Conservation (phyloP, 2,113 vertebrate genomes). For the Nesoenas mayeri region DNA sequence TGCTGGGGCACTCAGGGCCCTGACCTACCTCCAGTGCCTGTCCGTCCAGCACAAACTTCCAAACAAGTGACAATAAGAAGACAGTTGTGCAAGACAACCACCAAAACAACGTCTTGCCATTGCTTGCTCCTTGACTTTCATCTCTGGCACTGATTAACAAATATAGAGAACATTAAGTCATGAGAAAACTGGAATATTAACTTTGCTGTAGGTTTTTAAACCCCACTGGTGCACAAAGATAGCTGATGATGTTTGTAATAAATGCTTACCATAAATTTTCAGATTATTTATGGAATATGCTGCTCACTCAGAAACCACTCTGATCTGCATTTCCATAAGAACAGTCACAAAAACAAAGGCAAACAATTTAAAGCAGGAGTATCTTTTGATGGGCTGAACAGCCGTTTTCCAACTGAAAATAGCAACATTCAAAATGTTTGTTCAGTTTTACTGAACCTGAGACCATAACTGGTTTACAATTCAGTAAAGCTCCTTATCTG, state of each 20-base stretch:
- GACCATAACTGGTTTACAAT: background rate
- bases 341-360: background rate
- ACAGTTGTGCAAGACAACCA: background rate
- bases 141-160: background rate
- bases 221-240: background rate
- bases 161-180: background rate
- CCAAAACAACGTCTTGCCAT: background rate
- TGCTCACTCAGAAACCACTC: background rate
- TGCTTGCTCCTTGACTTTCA: background rate
- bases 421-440: background rate
- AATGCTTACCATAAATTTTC: background rate
- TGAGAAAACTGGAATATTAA: background rate
- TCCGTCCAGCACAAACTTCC: background rate
- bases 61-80: background rate
- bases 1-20: fast-evolving
- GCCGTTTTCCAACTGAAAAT: background rate
- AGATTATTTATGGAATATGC: background rate
- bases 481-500: background rate
- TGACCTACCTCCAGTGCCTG: background rate
- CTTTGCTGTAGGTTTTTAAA: background rate
- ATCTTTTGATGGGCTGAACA: background rate
- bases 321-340: background rate
- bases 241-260: background rate
- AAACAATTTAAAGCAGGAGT: background rate
- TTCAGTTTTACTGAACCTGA: background rate